These are phyloP conservation scores for Alca torda DNA, from an alignment of 2,797 vertebrate species.

Conservation along the genomic window DNA sequence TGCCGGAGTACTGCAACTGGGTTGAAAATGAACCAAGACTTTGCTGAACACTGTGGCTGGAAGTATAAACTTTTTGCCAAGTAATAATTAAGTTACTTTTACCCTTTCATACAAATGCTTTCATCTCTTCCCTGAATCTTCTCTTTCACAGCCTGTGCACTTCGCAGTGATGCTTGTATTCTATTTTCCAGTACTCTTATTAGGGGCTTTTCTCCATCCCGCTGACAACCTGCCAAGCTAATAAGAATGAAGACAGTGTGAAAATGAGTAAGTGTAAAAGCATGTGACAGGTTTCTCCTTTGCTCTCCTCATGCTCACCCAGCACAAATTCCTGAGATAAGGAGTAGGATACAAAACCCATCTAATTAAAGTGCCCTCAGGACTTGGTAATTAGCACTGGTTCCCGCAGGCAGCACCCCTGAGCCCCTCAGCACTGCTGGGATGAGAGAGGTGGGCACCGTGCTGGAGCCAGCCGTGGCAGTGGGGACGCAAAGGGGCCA, in stretches of 20 bases:
- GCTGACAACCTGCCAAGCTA: constrained; percentile 10
- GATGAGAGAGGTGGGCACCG: not conserved
- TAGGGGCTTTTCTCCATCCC: not conserved
- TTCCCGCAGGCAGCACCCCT: not conserved
- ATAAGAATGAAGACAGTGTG: constrained; percentile 23
- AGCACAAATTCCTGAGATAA: not conserved
- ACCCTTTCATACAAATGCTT: not conserved
- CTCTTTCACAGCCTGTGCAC: not conserved
- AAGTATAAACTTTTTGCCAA: not conserved
- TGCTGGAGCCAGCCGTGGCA: fast-evolving
- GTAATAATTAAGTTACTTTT: not conserved
- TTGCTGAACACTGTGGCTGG: not conserved
- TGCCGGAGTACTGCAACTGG: not conserved
- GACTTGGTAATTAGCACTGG: not conserved
- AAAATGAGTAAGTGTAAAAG: not conserved
- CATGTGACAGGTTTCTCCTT: not conserved
- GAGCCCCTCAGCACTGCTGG: not conserved
- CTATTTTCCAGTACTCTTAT: not conserved
- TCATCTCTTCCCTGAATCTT: not conserved
- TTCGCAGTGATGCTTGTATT: not conserved
- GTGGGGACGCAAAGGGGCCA: fast-evolving
- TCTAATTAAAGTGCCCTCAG: not conserved
- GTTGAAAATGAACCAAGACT: not conserved
- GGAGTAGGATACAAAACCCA: not conserved
- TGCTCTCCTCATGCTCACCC: not conserved